Evolutionary conservation across 2,797 vertebrate genomes (phyloP).

Genomic region (Gallinago solitaria): DNA sequence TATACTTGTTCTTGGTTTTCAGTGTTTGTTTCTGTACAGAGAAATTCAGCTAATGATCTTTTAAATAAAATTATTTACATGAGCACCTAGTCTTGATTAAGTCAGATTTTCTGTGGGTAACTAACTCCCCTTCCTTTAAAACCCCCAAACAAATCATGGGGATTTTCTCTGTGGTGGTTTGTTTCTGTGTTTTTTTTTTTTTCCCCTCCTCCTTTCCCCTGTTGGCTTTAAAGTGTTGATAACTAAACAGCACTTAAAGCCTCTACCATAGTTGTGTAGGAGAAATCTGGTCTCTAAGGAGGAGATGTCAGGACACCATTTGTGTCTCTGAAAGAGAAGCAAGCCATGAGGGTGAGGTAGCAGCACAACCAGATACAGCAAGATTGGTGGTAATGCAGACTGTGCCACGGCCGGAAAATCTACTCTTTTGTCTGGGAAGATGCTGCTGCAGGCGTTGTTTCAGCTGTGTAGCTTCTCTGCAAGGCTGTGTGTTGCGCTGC

Average conservation of each 20-base stretch:
- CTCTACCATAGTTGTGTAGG: accelerated
- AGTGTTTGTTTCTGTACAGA: background rate
- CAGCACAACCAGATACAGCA: accelerated
- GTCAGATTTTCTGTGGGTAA: background rate
- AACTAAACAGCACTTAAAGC: background rate
- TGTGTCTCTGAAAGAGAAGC: background rate
- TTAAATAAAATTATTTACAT: background rate
- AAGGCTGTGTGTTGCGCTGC: accelerated
- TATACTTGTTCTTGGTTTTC: background rate
- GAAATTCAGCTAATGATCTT: background rate
- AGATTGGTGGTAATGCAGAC: background rate
- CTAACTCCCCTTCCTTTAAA: background rate
- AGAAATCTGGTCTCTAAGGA: background rate
- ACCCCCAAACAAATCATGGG: background rate
- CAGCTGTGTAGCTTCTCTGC: background rate
- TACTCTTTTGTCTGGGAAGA: background rate
- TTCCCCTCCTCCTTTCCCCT: background rate
- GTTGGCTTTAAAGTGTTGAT: background rate
- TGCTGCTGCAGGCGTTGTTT: accelerated
- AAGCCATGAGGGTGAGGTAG: background rate
- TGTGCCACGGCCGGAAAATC: accelerated
- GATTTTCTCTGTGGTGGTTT: background rate
- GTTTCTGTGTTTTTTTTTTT: background rate
- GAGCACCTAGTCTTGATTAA: background rate
- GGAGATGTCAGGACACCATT: accelerated